Evolutionary conservation across 2,797 vertebrate species (phyloP).

Genomic region (Falco biarmicus): DNA sequence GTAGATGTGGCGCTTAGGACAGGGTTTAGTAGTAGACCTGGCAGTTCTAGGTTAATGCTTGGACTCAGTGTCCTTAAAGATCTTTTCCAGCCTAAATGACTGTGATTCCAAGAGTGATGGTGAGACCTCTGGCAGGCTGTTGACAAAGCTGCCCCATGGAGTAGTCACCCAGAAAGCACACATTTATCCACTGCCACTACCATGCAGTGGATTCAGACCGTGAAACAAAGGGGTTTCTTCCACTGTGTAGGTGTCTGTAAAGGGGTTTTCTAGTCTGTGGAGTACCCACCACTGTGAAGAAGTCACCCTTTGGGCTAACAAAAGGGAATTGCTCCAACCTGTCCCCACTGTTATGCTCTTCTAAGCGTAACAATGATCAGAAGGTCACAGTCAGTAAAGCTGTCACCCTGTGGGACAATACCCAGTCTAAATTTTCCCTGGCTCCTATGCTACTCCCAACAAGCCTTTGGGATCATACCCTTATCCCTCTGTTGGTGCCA

Average conservation of each 20-base stretch:
- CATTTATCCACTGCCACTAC: background rate
- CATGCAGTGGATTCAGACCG: background rate
- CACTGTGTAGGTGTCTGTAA: background rate
- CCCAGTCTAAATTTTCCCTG: background rate
- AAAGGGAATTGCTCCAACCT: background rate
- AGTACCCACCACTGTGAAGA: background rate
- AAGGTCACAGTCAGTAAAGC: background rate
- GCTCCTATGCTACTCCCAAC: background rate
- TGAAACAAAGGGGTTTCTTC: background rate
- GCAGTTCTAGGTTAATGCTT: no score
- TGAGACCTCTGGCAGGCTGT: background rate
- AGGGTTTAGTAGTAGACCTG: no score
- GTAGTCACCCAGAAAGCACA: no score
- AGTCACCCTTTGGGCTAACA: background rate
- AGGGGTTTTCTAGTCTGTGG: background rate
- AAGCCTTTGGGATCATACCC: background rate
- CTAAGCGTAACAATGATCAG: rapidly evolving
- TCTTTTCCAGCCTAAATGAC: no score
- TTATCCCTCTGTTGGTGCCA: background rate
- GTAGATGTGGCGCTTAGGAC: no score
- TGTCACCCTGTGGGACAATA: background rate
- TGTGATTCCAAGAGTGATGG: background rate
- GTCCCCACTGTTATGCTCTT: rapidly evolving
- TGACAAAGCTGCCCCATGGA: background rate
- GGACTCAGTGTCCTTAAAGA: no score